phyloP scores from a whole-genome alignment of 2,888 invertebrate genomes.

The Drosophila pegasa region DNA sequence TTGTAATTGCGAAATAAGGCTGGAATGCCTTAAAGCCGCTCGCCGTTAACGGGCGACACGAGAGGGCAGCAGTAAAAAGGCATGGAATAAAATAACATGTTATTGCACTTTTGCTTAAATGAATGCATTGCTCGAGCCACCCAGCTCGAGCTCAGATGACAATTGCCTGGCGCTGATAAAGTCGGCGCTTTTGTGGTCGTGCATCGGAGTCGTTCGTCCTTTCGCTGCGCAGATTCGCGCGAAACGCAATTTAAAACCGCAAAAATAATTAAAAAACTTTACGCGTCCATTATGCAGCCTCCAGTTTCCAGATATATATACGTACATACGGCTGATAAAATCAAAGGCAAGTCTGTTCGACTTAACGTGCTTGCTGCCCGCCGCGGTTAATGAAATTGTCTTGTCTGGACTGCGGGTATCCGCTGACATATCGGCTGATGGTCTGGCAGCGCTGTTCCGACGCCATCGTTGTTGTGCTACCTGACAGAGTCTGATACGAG shows the following conservation, averaged over 20 bases:
- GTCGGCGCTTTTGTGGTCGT: constrained; percentile 64
- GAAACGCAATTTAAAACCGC: constrained; percentile 73
- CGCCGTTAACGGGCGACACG: constrained; percentile 50
- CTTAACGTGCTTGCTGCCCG: constrained; percentile 35
- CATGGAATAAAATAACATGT: constrained; percentile 69
- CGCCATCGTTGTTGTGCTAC: constrained; percentile 24
- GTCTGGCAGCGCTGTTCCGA: constrained; percentile 26
- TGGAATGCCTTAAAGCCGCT: constrained; percentile 71
- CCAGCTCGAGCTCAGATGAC: constrained; percentile 32
- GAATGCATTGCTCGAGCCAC: constrained; percentile 36
- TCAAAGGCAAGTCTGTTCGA: constrained; percentile 60
- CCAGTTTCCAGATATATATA: constrained; percentile 5
- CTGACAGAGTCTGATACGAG: constrained; percentile 1
- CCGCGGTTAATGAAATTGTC: constrained; percentile 71
- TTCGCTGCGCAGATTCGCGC: constrained; percentile 32
- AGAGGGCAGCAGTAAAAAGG: constrained; percentile 27
- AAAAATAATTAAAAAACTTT: constrained; percentile 77
- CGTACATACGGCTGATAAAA: constrained; percentile 51
- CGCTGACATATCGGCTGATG: constrained; percentile 44
- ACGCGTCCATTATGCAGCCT: constrained; percentile 34
- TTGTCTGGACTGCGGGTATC: constrained; percentile 29
- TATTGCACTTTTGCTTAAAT: constrained; percentile 74
- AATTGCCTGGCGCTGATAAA: constrained; percentile 64
- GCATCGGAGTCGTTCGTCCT: constrained; percentile 15
- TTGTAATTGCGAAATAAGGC: constrained; percentile 73